Evolutionary conservation across 2,888 invertebrate species (phyloP), one percentile per base, ranked within the genome.

Genomic region (Tinea semifulvella): DNA sequence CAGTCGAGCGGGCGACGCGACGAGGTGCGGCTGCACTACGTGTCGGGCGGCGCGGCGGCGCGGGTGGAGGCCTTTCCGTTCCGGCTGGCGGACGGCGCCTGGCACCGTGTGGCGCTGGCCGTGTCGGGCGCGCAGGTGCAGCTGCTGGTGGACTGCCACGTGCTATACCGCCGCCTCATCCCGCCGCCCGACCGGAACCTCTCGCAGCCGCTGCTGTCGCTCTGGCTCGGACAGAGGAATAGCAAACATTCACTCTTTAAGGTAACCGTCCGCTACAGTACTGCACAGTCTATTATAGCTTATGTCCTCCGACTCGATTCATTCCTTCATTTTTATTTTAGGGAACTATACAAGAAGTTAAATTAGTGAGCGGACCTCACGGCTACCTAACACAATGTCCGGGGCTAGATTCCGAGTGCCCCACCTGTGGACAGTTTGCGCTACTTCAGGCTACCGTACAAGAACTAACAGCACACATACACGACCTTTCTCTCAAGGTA

Each of bases 141-240:
- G 76, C 84, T 95, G 64, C 85, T 90, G 57, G 89, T 94, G 56
- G 93, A 94, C 84, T 94, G 95, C 82, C 89, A 90, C 72, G 89
- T 90, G 55, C 84, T 92, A 53, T 94, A 92, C 83, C 88, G 89
- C 71, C 87, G 92, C 61, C 84, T 90, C 57, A 86, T 92, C 58
- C 85, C 89, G 54, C 88, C 88, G 52, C 91, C 91, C 46, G 89
- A 90, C 65, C 86, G 90, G 56, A 90, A 90, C 74, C 88, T 90
- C 71, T 85, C 88, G 46, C 83, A 86, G 60, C 88, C 89, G 44
- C 87, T 88, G 68, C 84, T 88, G 50, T 84, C 90, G 56, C 85
- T 95, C 53, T 94, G 92, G 91, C 83, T 95, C 52, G 95, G 94
- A 56, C 94, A 94, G 81, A 86, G 94, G 65, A 92, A 91, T 75